These are phyloP conservation scores for Sepiola atlantica DNA, from an alignment of 2,888 invertebrate species.

Conservation along the genomic window DNA sequence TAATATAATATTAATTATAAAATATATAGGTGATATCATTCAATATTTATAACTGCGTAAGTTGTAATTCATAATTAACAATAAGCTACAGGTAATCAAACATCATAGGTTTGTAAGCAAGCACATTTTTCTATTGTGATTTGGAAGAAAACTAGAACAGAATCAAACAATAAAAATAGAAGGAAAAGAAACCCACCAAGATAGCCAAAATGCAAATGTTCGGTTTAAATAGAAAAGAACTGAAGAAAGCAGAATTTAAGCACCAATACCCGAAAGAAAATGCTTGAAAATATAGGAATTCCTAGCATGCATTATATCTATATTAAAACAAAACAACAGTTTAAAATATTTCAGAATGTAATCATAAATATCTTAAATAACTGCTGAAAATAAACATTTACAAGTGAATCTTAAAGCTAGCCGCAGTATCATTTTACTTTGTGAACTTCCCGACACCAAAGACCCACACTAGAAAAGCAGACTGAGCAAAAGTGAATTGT, in stretches of 20 bases:
- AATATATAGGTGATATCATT: too few species aligned
- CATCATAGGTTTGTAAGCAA: neutral
- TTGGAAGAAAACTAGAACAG: neutral
- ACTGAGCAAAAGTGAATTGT: neutral
- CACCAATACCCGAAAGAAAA: neutral
- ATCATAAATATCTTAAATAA: neutral
- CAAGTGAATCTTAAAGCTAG: constrained; percentile 32
- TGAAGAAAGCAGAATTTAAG: neutral
- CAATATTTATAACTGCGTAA: neutral
- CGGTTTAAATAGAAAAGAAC: neutral
- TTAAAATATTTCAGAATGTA: neutral
- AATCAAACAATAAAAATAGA: neutral
- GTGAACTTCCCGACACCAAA: neutral
- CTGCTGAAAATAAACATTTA: neutral
- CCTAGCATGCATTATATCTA: neutral
- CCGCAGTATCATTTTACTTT: neutral
- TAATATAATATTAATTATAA: too few species aligned
- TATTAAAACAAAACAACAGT: neutral
- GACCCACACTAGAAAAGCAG: neutral
- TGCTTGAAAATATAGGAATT: neutral
- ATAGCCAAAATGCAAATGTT: neutral
- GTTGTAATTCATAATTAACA: neutral
- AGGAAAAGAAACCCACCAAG: neutral
- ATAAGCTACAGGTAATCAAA: neutral
- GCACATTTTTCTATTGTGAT: neutral